Percentiles rank a stretch among this genome's conserved stretches.
Evolutionary conservation across 2,797 vertebrate species (phyloP).

Genomic region (Platyrinchus mystaceus): DNA sequence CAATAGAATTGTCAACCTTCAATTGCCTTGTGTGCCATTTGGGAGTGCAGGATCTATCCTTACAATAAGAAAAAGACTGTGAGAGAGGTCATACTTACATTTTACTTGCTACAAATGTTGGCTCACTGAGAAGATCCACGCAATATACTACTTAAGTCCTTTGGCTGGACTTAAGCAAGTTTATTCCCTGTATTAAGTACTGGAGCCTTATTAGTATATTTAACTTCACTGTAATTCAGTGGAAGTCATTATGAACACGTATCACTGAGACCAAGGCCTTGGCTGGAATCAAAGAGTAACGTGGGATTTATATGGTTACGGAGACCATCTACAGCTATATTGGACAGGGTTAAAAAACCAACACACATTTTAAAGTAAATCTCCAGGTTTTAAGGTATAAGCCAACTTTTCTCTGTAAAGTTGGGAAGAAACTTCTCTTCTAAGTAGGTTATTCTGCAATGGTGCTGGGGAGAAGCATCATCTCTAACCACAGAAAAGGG

Average conservation of each 20-base stretch:
- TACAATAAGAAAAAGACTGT: not conserved
- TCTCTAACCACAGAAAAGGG: not conserved
- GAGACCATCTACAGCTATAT: constrained; percentile 1
- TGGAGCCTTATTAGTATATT: not conserved
- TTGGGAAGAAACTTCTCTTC: not conserved
- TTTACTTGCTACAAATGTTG: not conserved
- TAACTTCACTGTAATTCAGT: not conserved
- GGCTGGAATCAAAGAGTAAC: not conserved
- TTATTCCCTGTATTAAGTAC: not conserved
- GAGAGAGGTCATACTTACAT: not conserved
- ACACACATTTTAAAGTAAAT: not conserved
- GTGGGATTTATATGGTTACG: not conserved
- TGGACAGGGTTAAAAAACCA: not conserved
- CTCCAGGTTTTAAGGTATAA: not conserved
- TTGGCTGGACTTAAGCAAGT: not conserved
- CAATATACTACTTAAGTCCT: not conserved
- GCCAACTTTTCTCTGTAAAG: not conserved
- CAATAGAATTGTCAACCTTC: not conserved
- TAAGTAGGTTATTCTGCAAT: not conserved
- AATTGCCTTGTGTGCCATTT: not conserved
- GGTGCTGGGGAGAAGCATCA: not conserved
- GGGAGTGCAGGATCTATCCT: not conserved
- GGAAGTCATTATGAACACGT: not conserved
- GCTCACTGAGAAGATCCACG: not conserved
- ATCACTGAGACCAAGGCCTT: not conserved